A percentile compares a stretch with the other conserved stretches of the same genome.
Conservation (phyloP, 2,797 vertebrate species). For the Pangasius larnaudii region DNA sequence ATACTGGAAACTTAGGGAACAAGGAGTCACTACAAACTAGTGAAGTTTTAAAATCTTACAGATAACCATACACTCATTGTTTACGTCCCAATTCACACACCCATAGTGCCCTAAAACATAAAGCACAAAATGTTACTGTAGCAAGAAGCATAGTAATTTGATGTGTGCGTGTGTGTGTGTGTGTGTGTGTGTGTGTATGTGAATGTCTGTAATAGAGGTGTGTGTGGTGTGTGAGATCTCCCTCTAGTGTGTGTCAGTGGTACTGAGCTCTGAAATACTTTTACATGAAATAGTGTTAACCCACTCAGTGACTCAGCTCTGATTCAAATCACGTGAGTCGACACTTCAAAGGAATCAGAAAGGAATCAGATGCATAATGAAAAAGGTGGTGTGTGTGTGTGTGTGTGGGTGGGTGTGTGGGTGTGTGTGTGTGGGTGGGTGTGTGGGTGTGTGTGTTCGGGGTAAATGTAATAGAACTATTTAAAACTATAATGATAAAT, state of each 20-base stretch:
- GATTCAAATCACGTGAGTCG: not conserved
- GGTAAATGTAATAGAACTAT: not conserved
- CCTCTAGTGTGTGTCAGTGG: slow-evolving; percentile 8
- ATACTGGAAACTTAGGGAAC: not conserved
- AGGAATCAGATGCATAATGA: not conserved
- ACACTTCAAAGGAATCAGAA: not conserved
- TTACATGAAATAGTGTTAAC: not conserved
- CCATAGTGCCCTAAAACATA: not conserved
- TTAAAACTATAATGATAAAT: not conserved
- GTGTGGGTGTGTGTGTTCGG: not conserved
- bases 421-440: not conserved
- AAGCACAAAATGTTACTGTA: not conserved
- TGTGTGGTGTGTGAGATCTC: not conserved
- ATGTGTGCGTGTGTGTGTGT: slow-evolving; percentile 40
- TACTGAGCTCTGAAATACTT: not conserved
- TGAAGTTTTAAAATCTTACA: not conserved
- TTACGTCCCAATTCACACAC: not conserved
- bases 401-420: not conserved
- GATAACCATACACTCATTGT: not conserved
- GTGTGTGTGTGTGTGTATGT: not conserved
- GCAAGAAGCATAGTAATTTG: not conserved
- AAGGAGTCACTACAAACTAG: not conserved
- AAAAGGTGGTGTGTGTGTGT: not conserved
- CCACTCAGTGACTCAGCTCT: not conserved
- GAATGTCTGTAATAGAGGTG: not conserved